Evolutionary conservation across 2,113 vertebrate species (phyloP), one percentile per base, ranked within the genome.

Genomic region (Loxodonta africana): DNA sequence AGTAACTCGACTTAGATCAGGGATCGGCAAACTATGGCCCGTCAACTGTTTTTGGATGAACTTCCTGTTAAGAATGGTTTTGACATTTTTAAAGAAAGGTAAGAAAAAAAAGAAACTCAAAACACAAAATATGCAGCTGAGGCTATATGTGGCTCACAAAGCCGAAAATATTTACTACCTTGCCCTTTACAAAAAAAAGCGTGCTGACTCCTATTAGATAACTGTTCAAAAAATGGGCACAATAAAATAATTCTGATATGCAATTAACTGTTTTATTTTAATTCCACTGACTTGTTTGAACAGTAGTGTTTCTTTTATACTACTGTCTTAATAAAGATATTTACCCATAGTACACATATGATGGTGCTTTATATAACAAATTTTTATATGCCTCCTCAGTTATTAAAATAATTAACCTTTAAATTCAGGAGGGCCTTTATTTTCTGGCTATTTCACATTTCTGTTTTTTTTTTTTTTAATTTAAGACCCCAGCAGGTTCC

Each of bases 351-450:
- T 41, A 83, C 20, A 11, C 33, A 86, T 53, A 80, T 63, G 46
- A 65, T 62, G 62, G 6, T 67, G 30, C 51, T 65, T 78, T 82
- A 74, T 28, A 10, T 71, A 69, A 92, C 41, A 77, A 80, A 93
- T 80, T 77, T 76, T 73, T 33, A 77, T 85, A 51, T 80, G 28
- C 25, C 20, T 88, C 60, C 81, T 85, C 25, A 88, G 57, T 76
- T 69, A 81, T 76, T 77, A 86, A 94, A 37, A 89, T 37, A 81
- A 73, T 69, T 95, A 80, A 91, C 12, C 20, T 88, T 83, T 82
- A 62, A 77, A 65, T 37, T 84, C 57, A 95, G 69, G 5, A 78
- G 5, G 37, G 60, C 26, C 3, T n/a, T 83, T 96, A 73, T 60
- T 96, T 90, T 80, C 51, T 80, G 4, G 28, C 46, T 57, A 57